Base-by-base conservation (phyloP, 2,888 invertebrate species). In the Lottia scabra region DNA sequence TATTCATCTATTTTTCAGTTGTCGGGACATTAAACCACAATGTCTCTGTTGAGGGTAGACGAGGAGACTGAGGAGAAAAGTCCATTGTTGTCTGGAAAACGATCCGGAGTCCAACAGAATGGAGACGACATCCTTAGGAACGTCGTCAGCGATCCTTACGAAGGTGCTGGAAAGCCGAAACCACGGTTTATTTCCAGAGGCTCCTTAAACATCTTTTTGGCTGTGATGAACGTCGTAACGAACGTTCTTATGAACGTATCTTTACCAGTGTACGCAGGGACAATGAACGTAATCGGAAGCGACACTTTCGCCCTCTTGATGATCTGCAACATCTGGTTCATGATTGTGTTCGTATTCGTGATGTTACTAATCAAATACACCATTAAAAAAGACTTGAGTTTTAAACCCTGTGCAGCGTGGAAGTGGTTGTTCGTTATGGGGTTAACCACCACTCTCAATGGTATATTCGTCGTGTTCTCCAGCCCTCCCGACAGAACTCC, bases 391-490 rank as follows among this genome's bases (percentile, higher is more conserved):
- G 64, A 67, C 2, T 70, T 73, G 8, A 73, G 69, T 5, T 72
- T 81, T 19, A 73, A 71, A 26, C 76, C 80, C 1, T 75, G 72
- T 3, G 74, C 78, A 0, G 70, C 65, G 2, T 76, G 71, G 64
- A 78, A 78, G 45, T 75, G 80, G 45, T n/a, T 79, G 16, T 71
- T 80, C 62, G 15, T 75, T 0, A 76, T 81, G 77, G 83, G 83
- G 10, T 43, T 77, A 4, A 72, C 78, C 12, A 80, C 76, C 1
- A 77, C 80, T 6, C 65, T 80, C 63, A 83, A 83, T 56, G 83
- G 83, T 1, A 65, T 83, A 15, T 66, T 82, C 15, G 77, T 82
- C 12, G 81, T 82, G 15, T 82, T 78, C 48, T 81, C 81, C 44
- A 80, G 80, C 72, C 78, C 76, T 10, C 77, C 81, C 0, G 63